A percentile compares a stretch with the other conserved stretches of the same genome.
Conservation (phyloP, 2,797 vertebrate genomes). For the Gadopsis bispinosus region DNA sequence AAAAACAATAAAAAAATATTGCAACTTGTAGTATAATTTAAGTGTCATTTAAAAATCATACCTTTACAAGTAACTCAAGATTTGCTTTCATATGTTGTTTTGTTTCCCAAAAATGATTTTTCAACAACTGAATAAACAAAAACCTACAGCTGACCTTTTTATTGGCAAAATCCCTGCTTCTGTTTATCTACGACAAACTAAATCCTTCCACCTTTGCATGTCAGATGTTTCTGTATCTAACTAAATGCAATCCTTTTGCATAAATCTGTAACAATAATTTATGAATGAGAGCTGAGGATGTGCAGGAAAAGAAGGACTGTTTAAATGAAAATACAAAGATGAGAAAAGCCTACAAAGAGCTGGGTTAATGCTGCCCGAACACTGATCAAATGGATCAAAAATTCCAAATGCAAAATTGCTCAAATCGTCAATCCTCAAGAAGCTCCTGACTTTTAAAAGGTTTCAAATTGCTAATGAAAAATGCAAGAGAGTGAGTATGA, state of each 20-base stretch:
- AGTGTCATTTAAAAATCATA: background rate
- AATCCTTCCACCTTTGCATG: background rate
- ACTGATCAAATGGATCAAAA: background rate
- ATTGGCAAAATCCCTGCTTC: background rate
- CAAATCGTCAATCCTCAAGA: background rate
- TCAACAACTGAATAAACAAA: background rate
- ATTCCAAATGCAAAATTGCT: background rate
- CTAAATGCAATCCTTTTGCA: background rate
- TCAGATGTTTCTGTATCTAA: background rate
- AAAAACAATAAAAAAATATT: background rate
- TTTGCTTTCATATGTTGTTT: background rate
- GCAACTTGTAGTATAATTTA: background rate
- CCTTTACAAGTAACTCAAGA: background rate
- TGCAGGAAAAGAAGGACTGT: constrained; percentile 1
- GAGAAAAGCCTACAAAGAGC: constrained; percentile 3
- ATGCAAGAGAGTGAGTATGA: background rate
- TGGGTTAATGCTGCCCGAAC: background rate
- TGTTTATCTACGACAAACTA: background rate
- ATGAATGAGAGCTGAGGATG: background rate
- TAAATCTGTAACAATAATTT: background rate
- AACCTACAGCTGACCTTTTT: background rate
- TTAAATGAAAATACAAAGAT: background rate
- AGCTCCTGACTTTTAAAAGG: background rate
- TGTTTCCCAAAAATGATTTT: background rate
- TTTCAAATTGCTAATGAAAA: background rate